Evolutionary conservation across 2,113 vertebrate genomes (phyloP), one percentile per base, ranked within the genome.

Genomic region (Petrocephalus zakoni): DNA sequence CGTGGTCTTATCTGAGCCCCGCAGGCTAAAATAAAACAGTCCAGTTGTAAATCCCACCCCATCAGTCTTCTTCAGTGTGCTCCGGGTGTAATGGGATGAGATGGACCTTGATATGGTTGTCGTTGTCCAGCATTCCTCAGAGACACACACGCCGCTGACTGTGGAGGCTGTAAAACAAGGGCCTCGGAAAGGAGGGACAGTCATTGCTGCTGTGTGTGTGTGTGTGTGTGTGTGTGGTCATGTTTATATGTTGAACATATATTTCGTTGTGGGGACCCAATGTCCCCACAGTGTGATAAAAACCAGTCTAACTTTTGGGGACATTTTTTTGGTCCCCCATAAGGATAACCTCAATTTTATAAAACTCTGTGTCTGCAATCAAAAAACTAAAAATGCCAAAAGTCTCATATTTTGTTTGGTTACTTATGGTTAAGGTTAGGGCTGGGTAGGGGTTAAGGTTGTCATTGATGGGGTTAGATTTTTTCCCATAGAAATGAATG

Each of bases 1-100:
- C 37, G 61, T 78, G 88, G 37, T 68, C 89, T 91, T 91, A 89
- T 91, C 89, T 52, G 52, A 82, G 87, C 61, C 64, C 46, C 52
- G 78, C 47, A 88, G 88, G 42, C 21, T 51, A 88, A 81, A 88
- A 88, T 89, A 68, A 88, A 85, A 58, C 78, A 89, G 61, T 49
- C 15, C 72, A 68, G 87, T 87, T 56, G 88, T 64, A 87, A 89
- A 86, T 51, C 58, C 90, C 78, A 87, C 87, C 53, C 58, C 37
- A 89, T 89, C 89, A 81, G 84, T 90, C 86, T 85, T 86, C 53
- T 53, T 87, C 61, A 42, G 86, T 89, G 84, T 55, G 52, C 49
- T 86, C 29, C 0, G n/a, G 49, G 51, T 87, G 85, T 29, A 87
- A 88, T 49, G 19, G 25, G 55, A 55, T 37, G 75, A 89, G 89